phyloP scores from a whole-genome alignment of 2,113 vertebrate species.

The Nipponia nippon region DNA sequence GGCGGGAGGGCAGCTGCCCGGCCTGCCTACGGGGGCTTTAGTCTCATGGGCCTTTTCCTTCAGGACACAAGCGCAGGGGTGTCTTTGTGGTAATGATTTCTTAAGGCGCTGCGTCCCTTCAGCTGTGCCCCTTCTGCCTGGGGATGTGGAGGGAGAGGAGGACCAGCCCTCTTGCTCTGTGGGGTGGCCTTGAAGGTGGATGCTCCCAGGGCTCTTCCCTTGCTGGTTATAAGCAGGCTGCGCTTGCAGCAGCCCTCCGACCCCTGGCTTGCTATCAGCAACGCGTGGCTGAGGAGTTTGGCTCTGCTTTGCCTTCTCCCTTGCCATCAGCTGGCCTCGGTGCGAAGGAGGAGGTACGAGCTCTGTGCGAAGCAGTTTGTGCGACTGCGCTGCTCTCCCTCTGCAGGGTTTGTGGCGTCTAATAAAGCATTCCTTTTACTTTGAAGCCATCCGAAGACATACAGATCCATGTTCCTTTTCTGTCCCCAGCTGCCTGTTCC shows the following conservation, averaged over 20 bases:
- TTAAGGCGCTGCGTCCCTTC: neutral
- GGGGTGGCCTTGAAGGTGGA: neutral
- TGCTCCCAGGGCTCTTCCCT: neutral
- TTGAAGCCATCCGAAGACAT: neutral
- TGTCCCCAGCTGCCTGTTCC: neutral
- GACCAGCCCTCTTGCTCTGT: rapidly evolving
- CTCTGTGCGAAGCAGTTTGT: neutral
- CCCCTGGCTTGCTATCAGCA: neutral
- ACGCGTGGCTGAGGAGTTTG: neutral
- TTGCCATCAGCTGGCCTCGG: neutral
- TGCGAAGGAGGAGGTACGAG: neutral
- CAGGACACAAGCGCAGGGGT: neutral
- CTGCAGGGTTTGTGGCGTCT: neutral
- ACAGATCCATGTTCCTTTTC: rapidly evolving
- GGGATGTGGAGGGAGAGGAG: neutral
- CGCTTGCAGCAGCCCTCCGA: neutral
- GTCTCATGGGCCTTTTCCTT: neutral
- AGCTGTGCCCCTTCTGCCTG: neutral
- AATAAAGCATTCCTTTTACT: neutral
- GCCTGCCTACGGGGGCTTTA: rapidly evolving
- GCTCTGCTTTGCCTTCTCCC: neutral
- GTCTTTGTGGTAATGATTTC: neutral
- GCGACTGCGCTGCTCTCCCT: neutral
- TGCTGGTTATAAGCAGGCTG: neutral
- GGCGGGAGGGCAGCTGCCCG: neutral